Percentiles rank a stretch among this genome's conserved stretches.
These are phyloP conservation scores for Dunckerocampus dactyliophorus DNA, from an alignment of 2,113 vertebrate genomes.

Conservation along the genomic window DNA sequence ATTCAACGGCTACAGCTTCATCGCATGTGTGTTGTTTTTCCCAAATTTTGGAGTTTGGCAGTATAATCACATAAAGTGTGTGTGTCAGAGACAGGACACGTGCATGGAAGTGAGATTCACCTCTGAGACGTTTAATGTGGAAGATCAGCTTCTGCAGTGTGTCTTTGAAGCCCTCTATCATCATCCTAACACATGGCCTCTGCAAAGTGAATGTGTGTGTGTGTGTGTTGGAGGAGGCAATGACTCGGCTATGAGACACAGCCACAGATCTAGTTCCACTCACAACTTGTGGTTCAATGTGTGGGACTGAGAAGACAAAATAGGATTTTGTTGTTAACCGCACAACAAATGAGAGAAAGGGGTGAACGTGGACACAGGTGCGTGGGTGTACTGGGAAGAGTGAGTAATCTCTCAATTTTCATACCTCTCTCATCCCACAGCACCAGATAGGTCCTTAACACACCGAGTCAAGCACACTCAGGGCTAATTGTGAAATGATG, in stretches of 20 bases:
- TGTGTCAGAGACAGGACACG: conserved; percentile 40
- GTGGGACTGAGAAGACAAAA: conserved; percentile 48
- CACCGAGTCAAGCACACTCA: conserved; percentile 67
- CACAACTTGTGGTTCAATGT: conserved; percentile 42
- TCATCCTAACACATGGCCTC: conserved; percentile 71
- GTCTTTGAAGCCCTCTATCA: conserved; percentile 71
- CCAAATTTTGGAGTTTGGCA: conserved; percentile 63
- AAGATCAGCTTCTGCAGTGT: conserved; percentile 69
- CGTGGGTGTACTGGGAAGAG: conserved; percentile 44
- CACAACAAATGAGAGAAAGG: conserved; percentile 33
- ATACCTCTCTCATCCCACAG: conserved; percentile 57
- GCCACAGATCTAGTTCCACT: conserved; percentile 56
- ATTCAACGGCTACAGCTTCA: neutral
- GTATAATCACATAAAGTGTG: conserved; percentile 61
- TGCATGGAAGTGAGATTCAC: conserved; percentile 67
- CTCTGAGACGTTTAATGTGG: conserved; percentile 70
- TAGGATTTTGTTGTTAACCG: conserved; percentile 54
- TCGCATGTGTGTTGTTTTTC: conserved; percentile 36
- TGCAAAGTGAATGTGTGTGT: conserved; percentile 49
- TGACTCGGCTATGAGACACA: conserved; percentile 58
- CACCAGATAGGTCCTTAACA: conserved; percentile 64
- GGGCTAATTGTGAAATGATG: conserved; percentile 63
- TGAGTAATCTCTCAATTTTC: conserved; percentile 62
- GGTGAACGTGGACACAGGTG: conserved; percentile 10
- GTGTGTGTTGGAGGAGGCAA: conserved; percentile 44